Evolutionary conservation across 2,797 vertebrate species (phyloP), one percentile per base, ranked within the genome.

Genomic region (Sebastes nivosus): DNA sequence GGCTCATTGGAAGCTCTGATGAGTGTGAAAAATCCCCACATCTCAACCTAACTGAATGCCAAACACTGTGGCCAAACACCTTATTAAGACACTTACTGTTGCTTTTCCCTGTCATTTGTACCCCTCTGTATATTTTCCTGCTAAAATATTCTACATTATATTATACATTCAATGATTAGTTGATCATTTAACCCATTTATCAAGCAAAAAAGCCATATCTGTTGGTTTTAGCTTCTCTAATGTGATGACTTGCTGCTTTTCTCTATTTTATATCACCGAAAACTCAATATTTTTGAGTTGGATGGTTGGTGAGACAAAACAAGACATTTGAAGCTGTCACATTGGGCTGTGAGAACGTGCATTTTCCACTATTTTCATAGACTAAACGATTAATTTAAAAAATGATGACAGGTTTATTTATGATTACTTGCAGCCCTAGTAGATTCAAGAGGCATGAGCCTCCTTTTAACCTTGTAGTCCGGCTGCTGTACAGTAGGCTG

Each of bases 371-470:
- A 34, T 7, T 42, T 27, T 4, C 25, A 38, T 16, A 29, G 4
- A 14, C 4, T 4, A 11, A 22, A 75, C 1, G 1, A 30, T 50
- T 46, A 4, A 16, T 50, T 30, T 0, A 2, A 50, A 66, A 57
- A 54, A 11, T 2, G 0, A 46, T 22, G 38, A 63, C 13, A 27
- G 3, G 18, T 27, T 24, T 2, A 25, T n/a, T 55, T 22, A 20
- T 10, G 25, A 58, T 4, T 6, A 60, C 9, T 30, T 30, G 13
- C 58, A 46, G 8, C 14, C 4, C 1, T 32, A 1, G 3, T 5
- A 12, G 4, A 20, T 24, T 20, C 0, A 22, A 55, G 16, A 25
- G 2, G 4, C 2, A 61, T 7, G 3, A 42, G n/a, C 1, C 20
- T 46, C 24, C 13, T 63, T 34, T 27, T 13, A 64, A 20, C 30